Evolutionary conservation across 2,888 invertebrate species (phyloP).

Genomic region (Euplagia quadripunctaria): DNA sequence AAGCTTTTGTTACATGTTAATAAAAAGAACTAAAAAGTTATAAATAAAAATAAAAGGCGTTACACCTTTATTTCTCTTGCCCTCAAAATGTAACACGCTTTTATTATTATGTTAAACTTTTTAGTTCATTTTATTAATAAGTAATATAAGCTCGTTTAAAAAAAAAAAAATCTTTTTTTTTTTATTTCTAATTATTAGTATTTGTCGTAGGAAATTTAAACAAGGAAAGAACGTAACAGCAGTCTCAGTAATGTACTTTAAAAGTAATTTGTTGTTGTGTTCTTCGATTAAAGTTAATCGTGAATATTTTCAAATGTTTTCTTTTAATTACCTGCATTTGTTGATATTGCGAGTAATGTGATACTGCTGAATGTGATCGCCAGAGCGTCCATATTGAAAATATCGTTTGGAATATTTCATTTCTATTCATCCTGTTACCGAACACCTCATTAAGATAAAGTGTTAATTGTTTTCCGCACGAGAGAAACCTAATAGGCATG

Average conservation of each 20-base stretch:
- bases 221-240: not conserved
- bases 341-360: slow-evolving; percentile 2
- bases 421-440: slow-evolving; percentile 5
- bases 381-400: slow-evolving; percentile 34
- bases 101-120: too few relatives aligned
- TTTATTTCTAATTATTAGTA: too few relatives aligned
- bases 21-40: too few relatives aligned
- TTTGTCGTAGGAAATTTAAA: too few relatives aligned
- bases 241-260: not conserved
- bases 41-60: too few relatives aligned
- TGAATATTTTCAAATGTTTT: not conserved
- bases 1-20: too few relatives aligned
- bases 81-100: too few relatives aligned
- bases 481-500: slow-evolving; percentile 33
- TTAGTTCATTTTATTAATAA: too few relatives aligned
- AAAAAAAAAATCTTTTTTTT: too few relatives aligned
- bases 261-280: not conserved
- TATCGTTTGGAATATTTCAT: slow-evolving; percentile 24
- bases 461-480: slow-evolving; percentile 40
- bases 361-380: slow-evolving; percentile 11
- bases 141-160: too few relatives aligned
- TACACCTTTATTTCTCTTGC: too few relatives aligned
- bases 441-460: slow-evolving; percentile 35
- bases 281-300: not conserved
- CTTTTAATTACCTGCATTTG: slow-evolving; percentile 29